Evolutionary conservation across 2,888 invertebrate species (phyloP).

Genomic region (Lamellibrachia columna): DNA sequence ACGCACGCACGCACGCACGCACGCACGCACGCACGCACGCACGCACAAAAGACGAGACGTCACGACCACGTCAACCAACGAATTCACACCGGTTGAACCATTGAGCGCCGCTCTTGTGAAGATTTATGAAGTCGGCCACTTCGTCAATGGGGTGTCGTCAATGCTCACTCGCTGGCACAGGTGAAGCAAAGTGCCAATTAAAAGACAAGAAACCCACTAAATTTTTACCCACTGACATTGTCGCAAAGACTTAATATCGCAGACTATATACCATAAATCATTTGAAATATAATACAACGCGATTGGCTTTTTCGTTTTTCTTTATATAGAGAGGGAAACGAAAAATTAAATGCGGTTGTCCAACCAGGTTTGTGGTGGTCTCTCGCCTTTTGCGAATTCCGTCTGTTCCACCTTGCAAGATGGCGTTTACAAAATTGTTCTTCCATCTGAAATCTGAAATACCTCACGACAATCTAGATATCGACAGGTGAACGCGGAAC

Average conservation of each 20-base stretch:
- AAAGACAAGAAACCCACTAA: not conserved
- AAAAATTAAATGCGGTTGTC: not conserved
- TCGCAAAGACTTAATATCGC: not conserved
- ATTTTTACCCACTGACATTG: not conserved
- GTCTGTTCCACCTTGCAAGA: no score
- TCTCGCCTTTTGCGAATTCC: no score
- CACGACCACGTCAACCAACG: not conserved
- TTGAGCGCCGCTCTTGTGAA: not conserved
- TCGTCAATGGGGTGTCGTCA: not conserved
- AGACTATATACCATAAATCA: not conserved
- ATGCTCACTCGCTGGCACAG: not conserved
- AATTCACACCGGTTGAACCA: conserved; percentile 7
- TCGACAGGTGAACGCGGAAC: no score
- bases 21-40: not conserved
- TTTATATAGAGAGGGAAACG: not conserved
- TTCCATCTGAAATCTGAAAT: no score
- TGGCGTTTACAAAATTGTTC: no score
- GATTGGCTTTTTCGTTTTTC: not conserved
- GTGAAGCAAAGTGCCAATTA: not conserved
- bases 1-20: not conserved
- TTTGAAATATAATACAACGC: not conserved
- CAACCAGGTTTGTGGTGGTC: not conserved
- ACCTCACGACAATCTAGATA: no score
- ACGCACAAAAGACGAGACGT: not conserved
- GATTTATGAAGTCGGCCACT: not conserved